These are phyloP conservation scores for Telmatherina bonti DNA, from an alignment of 2,797 vertebrate species.

Conservation along the genomic window DNA sequence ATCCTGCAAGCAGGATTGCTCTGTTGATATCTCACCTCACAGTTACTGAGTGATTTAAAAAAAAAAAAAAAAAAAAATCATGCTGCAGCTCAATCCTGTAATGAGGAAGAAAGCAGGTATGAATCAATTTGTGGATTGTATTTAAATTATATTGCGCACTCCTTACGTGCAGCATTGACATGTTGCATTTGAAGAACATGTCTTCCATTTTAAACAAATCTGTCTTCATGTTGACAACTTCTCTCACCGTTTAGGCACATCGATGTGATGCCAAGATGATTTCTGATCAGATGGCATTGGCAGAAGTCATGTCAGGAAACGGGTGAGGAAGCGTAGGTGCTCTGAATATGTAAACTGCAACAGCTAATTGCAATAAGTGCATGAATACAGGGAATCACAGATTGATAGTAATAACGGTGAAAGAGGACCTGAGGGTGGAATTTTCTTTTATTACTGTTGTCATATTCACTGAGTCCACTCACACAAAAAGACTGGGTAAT, in stretches of 20 bases:
- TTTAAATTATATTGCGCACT: constrained; percentile 19
- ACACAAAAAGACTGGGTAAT: constrained; percentile 32
- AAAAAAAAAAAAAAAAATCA: background rate
- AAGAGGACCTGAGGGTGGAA: constrained; percentile 55
- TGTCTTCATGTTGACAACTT: constrained; percentile 21
- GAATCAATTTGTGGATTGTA: constrained; percentile 2
- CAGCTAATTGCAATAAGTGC: constrained; percentile 64
- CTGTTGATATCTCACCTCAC: background rate
- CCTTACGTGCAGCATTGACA: constrained; percentile 22
- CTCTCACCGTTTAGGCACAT: constrained; percentile 44
- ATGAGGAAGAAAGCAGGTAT: constrained; percentile 1
- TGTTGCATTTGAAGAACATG: constrained; percentile 45
- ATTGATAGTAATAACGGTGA: constrained; percentile 48
- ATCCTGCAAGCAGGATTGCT: background rate
- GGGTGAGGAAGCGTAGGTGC: constrained; percentile 37
- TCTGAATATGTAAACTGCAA: constrained; percentile 40
- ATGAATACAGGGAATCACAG: constrained; percentile 35
- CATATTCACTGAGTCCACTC: constrained; percentile 41
- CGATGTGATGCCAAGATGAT: constrained; percentile 46
- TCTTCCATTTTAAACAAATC: constrained; percentile 62
- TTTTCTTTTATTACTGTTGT: constrained; percentile 47
- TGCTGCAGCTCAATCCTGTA: background rate
- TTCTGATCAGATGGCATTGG: constrained; percentile 41
- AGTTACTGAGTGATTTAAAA: background rate
- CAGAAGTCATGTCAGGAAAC: constrained; percentile 51